Evolutionary conservation across 2,888 invertebrate species (phyloP), one percentile per base, ranked within the genome.

Genomic region (Tubiluchus corallicola): DNA sequence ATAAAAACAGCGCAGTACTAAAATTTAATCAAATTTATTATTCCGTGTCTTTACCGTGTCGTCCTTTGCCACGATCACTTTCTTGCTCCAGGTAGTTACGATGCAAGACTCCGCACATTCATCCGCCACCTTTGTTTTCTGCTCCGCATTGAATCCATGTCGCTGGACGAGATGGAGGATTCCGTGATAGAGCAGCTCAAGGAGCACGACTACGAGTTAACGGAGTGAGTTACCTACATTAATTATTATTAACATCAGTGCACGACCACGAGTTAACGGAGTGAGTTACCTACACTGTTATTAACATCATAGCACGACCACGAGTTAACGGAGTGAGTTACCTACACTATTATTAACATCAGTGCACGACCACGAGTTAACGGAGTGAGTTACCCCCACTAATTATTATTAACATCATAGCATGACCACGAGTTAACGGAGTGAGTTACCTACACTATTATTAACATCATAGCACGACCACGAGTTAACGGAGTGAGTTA

Each of bases 21-120:
- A n/a, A n/a, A n/a, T n/a, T n/a, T n/a, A n/a, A n/a, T n/a, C n/a
- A n/a, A n/a, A n/a, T n/a, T n/a, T n/a, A n/a, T n/a, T n/a, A n/a
- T n/a, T n/a, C n/a, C n/a, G n/a, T n/a, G n/a, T n/a, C n/a, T n/a
- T n/a, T n/a, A n/a, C n/a, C n/a, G n/a, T n/a, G n/a, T n/a, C n/a
- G n/a, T n/a, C n/a, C n/a, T n/a, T n/a, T n/a, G n/a, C n/a, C n/a
- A n/a, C n/a, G n/a, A n/a, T n/a, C n/a, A n/a, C n/a, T n/a, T n/a
- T n/a, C n/a, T n/a, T n/a, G n/a, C n/a, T 58, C 19, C 53, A 74
- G 76, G 75, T 38, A 66, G 66, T 51, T 76, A 76, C 60, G 76
- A 76, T 60, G 70, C 74, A 37, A 61, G 76, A 39, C 68, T 71
- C 59, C 62, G 76, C 48, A 72, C 74, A 19, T 58, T 76, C 39